Evolutionary conservation across 92 coral and sea anemone genomes (phyloP).

Genomic region (Parazoanthus swiftii): DNA sequence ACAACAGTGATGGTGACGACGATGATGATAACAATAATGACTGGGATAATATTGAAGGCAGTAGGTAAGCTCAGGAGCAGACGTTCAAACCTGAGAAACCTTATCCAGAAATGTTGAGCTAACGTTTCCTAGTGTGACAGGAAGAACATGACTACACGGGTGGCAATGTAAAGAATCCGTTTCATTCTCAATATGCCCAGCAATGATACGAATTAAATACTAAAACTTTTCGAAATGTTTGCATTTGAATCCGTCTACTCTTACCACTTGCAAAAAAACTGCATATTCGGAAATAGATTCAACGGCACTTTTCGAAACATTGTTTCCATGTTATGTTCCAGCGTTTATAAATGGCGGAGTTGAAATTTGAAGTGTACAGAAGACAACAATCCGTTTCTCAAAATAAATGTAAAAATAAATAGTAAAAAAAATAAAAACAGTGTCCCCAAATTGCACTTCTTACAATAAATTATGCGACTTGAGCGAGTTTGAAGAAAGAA

Average conservation of each 20-base stretch:
- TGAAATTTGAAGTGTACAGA: no score
- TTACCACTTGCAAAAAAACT: background rate
- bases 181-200: background rate
- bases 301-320: no score
- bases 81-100: background rate
- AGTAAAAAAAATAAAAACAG: no score
- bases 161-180: background rate
- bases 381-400: no score
- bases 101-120: background rate
- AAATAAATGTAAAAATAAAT: no score
- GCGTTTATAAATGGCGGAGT: background rate
- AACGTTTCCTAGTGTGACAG: background rate
- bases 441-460: background rate
- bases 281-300: background rate
- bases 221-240: background rate
- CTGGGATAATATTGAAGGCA: constrained; percentile 11
- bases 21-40: background rate
- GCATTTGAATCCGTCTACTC: no score
- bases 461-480: background rate
- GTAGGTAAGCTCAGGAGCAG: constrained; percentile 28
- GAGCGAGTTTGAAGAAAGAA: background rate
- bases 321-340: background rate
- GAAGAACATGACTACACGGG: background rate
- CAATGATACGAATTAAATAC: background rate
- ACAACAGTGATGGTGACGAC: constrained; percentile 7